Evolutionary conservation across 1,140 invertebrate genomes (phyloP), one percentile per base, ranked within the genome.

Genomic region (Ceratina australensis): DNA sequence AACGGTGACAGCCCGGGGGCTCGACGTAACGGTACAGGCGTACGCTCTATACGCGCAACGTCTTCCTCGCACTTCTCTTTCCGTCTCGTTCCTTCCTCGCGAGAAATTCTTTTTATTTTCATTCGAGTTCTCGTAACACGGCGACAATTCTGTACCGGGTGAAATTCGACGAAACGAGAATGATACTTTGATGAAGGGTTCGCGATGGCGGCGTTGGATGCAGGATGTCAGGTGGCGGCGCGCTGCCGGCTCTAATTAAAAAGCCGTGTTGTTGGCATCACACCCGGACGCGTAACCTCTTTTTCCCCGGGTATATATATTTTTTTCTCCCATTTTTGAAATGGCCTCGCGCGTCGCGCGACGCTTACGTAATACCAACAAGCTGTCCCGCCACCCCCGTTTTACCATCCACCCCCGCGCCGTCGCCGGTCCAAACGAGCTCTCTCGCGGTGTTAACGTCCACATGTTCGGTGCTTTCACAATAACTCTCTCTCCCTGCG

Each of bases 181-280:
- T 91, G 89, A 90, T 88, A 89, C 88, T 91, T 91, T 91, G 90
- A 91, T 91, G 89, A 91, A 91, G 90, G 90, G 90, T 87, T 87
- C 15, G 52, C 52, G 15, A n/a, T 54, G 52, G 74, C 67, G 87
- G 88, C 82, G 79, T 83, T 84, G 33, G 33, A 42, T 42, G 84
- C 73, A 84, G 84, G 87, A 90, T 91, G 90, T 92, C 90, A 91
- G 90, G 91, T 92, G 89, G 86, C 88, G 85, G 87, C 78, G 78
- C 80, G 86, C 81, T 86, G 75, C 87, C 86, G 85, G 87, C 89
- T 92, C 90, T 92, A 92, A 92, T 92, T 92, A 92, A 92, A 92
- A 92, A 92, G 90, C 90, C 90, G 89, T 92, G 91, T 92, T 87
- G 86, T 92, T 87, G 86, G 86, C 90, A 88, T 91, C 90, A 89